phyloP scores from a whole-genome alignment of 2,888 invertebrate species.

The Chesias legatella region DNA sequence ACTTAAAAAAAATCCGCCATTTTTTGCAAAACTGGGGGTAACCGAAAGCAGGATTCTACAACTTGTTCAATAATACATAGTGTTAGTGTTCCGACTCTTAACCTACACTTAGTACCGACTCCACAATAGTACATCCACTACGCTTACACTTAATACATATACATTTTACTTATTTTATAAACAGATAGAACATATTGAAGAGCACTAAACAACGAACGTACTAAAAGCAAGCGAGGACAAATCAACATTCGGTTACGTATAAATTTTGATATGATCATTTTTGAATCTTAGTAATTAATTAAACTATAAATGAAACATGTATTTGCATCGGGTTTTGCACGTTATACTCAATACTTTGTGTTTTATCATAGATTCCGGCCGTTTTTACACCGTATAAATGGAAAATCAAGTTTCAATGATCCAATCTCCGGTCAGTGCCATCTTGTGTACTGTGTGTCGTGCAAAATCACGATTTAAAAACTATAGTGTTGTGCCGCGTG shows the following conservation, averaged over 20 bases:
- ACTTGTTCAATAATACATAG: slow-evolving; percentile 60
- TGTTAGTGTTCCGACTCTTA: slow-evolving; percentile 60
- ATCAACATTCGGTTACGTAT: slow-evolving; percentile 66
- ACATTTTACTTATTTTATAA: slow-evolving; percentile 54
- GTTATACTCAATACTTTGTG: no score
- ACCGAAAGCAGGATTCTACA: slow-evolving; percentile 31
- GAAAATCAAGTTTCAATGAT: no score
- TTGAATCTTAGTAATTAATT: slow-evolving; percentile 54
- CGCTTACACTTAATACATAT: slow-evolving; percentile 67
- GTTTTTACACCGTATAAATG: no score
- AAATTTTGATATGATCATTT: slow-evolving; percentile 76
- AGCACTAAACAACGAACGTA: slow-evolving; percentile 45
- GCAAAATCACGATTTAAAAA: slow-evolving; percentile 23
- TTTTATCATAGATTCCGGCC: slow-evolving; percentile 1
- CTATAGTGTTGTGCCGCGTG: slow-evolving; percentile 46
- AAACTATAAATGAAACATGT: slow-evolving; percentile 50
- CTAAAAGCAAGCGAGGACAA: slow-evolving; percentile 61
- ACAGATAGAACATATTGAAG: slow-evolving; percentile 52
- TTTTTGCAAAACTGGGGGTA: slow-evolving; percentile 23
- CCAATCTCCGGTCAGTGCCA: no score
- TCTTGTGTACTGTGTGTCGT: slow-evolving; percentile 2
- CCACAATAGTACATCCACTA: slow-evolving; percentile 73
- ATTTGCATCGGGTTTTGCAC: slow-evolving; percentile 31
- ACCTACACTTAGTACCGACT: slow-evolving; percentile 54
- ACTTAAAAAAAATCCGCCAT: slow-evolving; percentile 16